Conservation (phyloP, 1,140 invertebrate species). For the Microplitis mediator region DNA sequence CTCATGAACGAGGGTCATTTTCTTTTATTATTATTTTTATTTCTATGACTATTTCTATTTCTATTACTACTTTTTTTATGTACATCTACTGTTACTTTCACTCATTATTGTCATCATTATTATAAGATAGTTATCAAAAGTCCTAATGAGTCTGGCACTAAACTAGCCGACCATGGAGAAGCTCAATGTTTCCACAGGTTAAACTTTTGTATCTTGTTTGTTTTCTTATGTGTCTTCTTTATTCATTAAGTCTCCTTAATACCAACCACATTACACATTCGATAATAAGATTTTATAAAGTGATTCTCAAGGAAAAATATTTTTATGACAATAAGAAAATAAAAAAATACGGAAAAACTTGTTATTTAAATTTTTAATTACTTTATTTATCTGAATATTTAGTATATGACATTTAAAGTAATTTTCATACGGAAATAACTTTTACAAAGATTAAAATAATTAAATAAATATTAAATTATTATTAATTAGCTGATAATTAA, state of each 20-base stretch:
- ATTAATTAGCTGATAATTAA: neutral
- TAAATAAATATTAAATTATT: too few species aligned
- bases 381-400: neutral
- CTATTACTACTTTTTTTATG: neutral
- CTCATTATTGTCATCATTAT: neutral
- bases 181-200: constrained; percentile 2
- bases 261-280: neutral
- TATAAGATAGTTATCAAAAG: too few species aligned
- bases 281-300: neutral
- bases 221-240: neutral
- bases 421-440: too few species aligned
- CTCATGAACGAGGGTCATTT: constrained; percentile 41
- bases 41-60: neutral
- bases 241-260: neutral
- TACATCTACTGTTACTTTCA: neutral
- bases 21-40: neutral
- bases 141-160: too few species aligned
- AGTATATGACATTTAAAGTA: neutral
- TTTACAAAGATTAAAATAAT: too few species aligned
- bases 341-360: neutral
- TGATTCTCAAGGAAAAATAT: too few species aligned
- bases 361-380: neutral
- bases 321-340: neutral
- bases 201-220: neutral
- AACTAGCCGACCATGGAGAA: constrained; percentile 1